Base-by-base conservation (phyloP, 2,113 vertebrate genomes). In the Nanorana parkeri region DNA sequence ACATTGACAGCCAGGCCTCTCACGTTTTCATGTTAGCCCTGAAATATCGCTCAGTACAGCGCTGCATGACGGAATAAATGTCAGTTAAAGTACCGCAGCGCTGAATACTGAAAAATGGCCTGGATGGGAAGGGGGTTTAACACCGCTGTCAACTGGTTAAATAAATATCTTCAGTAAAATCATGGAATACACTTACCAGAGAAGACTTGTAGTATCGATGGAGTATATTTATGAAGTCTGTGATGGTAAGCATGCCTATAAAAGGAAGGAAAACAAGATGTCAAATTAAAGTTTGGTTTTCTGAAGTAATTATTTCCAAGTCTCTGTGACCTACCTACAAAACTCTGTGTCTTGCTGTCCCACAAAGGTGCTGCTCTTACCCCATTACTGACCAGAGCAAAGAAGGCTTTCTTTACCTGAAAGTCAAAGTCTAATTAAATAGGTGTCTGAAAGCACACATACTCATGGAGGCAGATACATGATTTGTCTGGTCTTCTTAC, bases 351-450 rank as follows among this genome's bases (percentile, higher is more conserved):
- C 85, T 97, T 99, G 91, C 96, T 98, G 87, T 99, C 97, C 97
- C 97, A 99, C 21, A 99, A 92, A 1, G 97, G 97, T 0, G 97
- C 97, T 2, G 97, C 97, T 84, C 97, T 92, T 1, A 99, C 97
- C 2, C 97, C 97, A 26, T 99, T 99, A 68, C 96, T 97, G 81
- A 99, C 97, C 51, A 99, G 92, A 0, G 97, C 97, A 83, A 99
- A 99, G 88, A 99, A 99, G 0, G 97, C 97, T 90, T 99, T 99
- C 90, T 99, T 99, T 56, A 99, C 97, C 97, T 99, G 84, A 2
- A 63, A 52, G 85, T 51, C 78, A 84, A 20, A 79, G n/a, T 3
- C 56, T 3, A 75, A 10, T 21, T 60, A 36, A 11, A 23, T 2
- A 26, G 21, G 32, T 13, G 61, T 1, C 17, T 13, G 21, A 15